Conservation (phyloP, 2,888 invertebrate species). For the Mythimna vitellina region DNA sequence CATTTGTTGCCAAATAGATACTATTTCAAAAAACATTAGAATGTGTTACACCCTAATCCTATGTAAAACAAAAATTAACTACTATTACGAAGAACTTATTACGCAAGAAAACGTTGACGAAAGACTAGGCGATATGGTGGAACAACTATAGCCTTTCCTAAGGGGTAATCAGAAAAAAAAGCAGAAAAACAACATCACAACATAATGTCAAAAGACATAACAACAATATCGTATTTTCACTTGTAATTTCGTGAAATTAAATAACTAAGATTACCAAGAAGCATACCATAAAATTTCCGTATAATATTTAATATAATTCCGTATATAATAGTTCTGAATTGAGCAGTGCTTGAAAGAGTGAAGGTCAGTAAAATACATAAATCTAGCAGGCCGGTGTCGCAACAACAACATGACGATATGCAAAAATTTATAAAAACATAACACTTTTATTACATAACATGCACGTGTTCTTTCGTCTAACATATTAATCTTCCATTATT, state of each 20-base stretch:
- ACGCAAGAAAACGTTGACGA: no score
- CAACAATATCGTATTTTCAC: background rate
- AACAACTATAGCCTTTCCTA: no score
- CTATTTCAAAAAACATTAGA: no score
- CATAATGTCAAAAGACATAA: no score
- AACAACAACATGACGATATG: constrained; percentile 2
- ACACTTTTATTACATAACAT: background rate
- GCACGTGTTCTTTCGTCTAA: background rate
- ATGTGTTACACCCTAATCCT: no score
- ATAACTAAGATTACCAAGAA: background rate
- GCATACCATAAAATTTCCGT: background rate
- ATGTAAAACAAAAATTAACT: no score
- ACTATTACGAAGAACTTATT: no score
- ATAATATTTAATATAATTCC: no score
- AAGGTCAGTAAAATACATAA: constrained; percentile 22
- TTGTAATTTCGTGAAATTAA: background rate
- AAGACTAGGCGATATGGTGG: no score
- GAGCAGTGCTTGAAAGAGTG: background rate
- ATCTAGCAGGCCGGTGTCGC: constrained; percentile 19
- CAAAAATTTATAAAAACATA: constrained; percentile 6
- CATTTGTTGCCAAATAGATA: no score
- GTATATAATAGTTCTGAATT: background rate
- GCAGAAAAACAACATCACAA: no score
- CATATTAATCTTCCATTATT: background rate
- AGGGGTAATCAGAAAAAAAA: no score